Evolutionary conservation across 2,797 vertebrate genomes (phyloP).

Genomic region (Pitangus sulphuratus): DNA sequence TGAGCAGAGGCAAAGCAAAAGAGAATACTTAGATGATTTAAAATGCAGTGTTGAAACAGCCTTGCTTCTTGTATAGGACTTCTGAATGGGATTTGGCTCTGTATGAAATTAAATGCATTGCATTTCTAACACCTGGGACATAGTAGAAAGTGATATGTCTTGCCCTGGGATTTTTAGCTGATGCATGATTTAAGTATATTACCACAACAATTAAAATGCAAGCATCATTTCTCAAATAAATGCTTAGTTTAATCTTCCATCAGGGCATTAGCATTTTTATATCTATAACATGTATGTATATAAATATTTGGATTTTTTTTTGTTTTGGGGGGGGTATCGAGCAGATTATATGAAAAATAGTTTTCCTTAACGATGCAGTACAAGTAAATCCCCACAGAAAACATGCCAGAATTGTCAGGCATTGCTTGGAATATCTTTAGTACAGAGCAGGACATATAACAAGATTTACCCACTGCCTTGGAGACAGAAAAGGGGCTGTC

Average conservation of each 20-base stretch:
- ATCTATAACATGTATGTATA: neutral
- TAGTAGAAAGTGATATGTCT: constrained; percentile 49
- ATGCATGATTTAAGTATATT: constrained; percentile 32
- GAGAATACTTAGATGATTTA: constrained; percentile 29
- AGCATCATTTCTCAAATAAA: neutral
- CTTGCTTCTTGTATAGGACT: constrained; percentile 18
- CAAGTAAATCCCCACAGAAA: constrained; percentile 59
- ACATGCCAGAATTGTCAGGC: constrained; percentile 56
- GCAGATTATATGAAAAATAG: constrained; percentile 22
- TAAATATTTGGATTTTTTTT: neutral
- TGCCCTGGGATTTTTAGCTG: constrained; percentile 48
- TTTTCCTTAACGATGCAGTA: constrained; percentile 35
- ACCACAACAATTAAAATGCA: constrained; percentile 49
- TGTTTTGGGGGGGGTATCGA: neutral
- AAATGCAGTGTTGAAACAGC: constrained; percentile 14
- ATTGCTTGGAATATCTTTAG: constrained; percentile 71
- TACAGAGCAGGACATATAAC: constrained; percentile 66
- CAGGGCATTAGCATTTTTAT: neutral
- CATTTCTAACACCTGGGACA: constrained; percentile 37
- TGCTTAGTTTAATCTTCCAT: neutral
- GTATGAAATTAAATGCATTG: constrained; percentile 58
- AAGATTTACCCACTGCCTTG: constrained; percentile 64
- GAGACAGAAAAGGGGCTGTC: constrained; percentile 68
- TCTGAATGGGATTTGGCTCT: constrained; percentile 60
- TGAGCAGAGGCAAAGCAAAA: constrained; percentile 1